Percentiles rank a stretch among this genome's conserved stretches.
phyloP scores from a whole-genome alignment of 2,888 invertebrate genomes.

The Dugesia japonica region DNA sequence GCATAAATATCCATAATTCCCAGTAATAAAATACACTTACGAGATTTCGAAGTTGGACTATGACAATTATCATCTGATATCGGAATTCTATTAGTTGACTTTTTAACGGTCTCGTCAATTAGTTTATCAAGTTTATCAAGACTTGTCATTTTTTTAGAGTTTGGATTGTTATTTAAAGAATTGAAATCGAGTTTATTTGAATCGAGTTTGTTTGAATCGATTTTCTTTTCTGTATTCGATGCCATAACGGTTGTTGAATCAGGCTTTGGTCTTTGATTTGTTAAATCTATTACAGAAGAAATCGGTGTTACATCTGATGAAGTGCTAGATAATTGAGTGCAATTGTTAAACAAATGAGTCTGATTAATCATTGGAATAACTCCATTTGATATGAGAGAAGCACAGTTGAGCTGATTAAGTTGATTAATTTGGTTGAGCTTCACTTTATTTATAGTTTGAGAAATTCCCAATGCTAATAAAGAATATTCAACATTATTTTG shows the following conservation, averaged over 20 bases:
- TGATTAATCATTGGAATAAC: not conserved
- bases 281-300: not conserved
- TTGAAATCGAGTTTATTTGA: too few species aligned
- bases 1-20: not conserved
- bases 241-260: not conserved
- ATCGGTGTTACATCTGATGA: not conserved
- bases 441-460: conserved; percentile 4
- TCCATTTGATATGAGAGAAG: conserved; percentile 16
- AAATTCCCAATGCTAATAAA: conserved; percentile 20
- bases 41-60: not conserved
- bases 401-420: not conserved
- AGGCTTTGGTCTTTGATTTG: not conserved
- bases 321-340: not conserved
- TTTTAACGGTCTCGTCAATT: not conserved
- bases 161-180: not conserved
- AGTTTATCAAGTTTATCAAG: conserved; percentile 14
- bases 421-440: not conserved
- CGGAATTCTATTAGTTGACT: not conserved
- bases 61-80: not conserved
- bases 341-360: not conserved
- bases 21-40: not conserved
- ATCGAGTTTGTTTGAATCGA: not conserved
- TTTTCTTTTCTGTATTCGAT: not conserved
- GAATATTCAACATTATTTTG: conserved; percentile 10
- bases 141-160: conserved; percentile 1